A percentile compares a stretch with the other conserved stretches of the same genome.
These are phyloP conservation scores for Xenotilapia flavipinnis DNA, from an alignment of 2,113 vertebrate genomes.

Conservation along the genomic window DNA sequence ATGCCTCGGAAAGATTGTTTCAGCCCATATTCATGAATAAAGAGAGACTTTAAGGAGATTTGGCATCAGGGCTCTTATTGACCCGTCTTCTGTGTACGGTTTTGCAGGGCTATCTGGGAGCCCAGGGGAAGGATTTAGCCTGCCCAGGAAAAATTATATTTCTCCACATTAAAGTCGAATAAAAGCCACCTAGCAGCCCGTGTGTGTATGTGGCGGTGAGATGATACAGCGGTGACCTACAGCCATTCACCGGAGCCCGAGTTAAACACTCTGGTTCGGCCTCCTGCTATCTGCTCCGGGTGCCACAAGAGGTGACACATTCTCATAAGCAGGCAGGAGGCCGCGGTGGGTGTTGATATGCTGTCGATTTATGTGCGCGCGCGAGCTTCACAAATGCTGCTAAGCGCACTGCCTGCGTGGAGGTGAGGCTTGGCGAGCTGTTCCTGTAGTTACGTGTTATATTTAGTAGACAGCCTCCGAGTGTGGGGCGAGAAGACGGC, in stretches of 20 bases:
- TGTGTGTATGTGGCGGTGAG: constrained; percentile 20
- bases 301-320: constrained; percentile 37
- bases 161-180: constrained; percentile 64
- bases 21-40: constrained; percentile 58
- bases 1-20: constrained; percentile 46
- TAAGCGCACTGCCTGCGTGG: neutral
- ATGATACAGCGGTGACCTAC: constrained; percentile 59
- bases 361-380: constrained; percentile 2
- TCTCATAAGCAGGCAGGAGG: constrained; percentile 37
- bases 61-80: constrained; percentile 60
- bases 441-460: neutral
- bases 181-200: constrained; percentile 53
- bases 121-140: constrained; percentile 63
- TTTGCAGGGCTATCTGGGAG: constrained; percentile 37
- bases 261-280: constrained; percentile 46
- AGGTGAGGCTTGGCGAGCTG: neutral
- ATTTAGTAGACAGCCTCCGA: neutral
- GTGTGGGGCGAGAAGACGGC: neutral
- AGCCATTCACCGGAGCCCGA: constrained; percentile 28
- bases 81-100: constrained; percentile 48
- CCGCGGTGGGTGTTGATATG: constrained; percentile 15
- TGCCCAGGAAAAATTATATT: constrained; percentile 61
- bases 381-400: neutral
- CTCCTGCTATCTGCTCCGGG: constrained; percentile 41
- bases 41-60: constrained; percentile 58